A percentile compares a stretch with the other conserved stretches of the same genome.
Conservation (phyloP, 1,140 invertebrate species). For the Delia radicum region DNA sequence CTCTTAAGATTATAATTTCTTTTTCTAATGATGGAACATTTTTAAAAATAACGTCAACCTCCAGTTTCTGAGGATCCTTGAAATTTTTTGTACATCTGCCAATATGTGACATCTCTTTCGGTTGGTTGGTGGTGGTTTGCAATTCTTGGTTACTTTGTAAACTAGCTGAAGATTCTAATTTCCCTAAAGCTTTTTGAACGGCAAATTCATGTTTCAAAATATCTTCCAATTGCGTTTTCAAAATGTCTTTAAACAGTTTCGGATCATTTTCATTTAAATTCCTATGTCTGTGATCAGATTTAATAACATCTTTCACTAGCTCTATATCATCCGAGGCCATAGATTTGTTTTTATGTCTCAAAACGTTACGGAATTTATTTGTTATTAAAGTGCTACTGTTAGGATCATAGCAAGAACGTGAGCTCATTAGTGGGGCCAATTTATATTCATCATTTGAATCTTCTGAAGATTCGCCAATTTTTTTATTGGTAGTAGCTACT, state of each 20-base stretch:
- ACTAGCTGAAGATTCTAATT: background rate
- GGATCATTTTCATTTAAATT: slow-evolving; percentile 29
- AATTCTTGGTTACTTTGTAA: background rate
- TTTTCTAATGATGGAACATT: slow-evolving; percentile 43
- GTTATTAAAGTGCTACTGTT: background rate
- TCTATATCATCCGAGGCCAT: slow-evolving; percentile 21
- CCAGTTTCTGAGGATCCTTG: background rate
- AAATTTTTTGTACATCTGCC: background rate
- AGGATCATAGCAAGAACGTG: background rate
- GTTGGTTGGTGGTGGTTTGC: background rate
- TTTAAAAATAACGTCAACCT: slow-evolving; percentile 36
- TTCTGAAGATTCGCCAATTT: background rate
- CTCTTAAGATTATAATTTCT: slow-evolving; percentile 39
- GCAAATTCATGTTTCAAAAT: slow-evolving; percentile 31
- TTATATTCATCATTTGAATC: slow-evolving; percentile 25
- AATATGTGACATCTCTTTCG: background rate
- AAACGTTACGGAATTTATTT: background rate
- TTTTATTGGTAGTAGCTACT: too few species aligned
- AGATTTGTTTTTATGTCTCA: background rate
- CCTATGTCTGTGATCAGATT: slow-evolving; percentile 22
- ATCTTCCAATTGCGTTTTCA: slow-evolving; percentile 28
- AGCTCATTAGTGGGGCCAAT: slow-evolving; percentile 16
- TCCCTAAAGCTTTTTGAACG: slow-evolving; percentile 7
- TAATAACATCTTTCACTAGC: slow-evolving; percentile 25
- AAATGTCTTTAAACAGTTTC: slow-evolving; percentile 24